These are phyloP conservation scores for Linurgus olivaceus DNA, from an alignment of 2,797 vertebrate genomes.

Conservation along the genomic window DNA sequence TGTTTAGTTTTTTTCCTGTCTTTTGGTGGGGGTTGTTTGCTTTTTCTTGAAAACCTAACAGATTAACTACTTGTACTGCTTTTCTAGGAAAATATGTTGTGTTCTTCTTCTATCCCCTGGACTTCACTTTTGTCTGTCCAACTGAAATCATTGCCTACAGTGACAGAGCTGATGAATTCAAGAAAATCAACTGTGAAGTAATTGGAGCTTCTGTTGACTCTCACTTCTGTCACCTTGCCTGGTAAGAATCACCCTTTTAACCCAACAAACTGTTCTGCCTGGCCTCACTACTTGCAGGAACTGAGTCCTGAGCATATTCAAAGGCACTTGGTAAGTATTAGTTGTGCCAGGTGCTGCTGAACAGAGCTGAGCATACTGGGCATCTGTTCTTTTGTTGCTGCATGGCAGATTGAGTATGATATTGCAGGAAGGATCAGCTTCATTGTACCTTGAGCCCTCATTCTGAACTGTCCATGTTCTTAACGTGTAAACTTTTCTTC, in stretches of 20 bases:
- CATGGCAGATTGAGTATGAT: neutral
- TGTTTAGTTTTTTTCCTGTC: neutral
- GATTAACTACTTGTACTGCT: neutral
- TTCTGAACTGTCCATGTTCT: neutral
- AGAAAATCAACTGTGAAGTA: slow-evolving; percentile 91
- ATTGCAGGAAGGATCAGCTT: neutral
- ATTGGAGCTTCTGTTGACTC: slow-evolving; percentile 96
- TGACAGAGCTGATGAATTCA: slow-evolving; percentile 90
- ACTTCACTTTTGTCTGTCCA: slow-evolving; percentile 98
- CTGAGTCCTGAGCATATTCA: neutral
- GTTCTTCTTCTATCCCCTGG: slow-evolving; percentile 97
- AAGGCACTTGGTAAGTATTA: neutral
- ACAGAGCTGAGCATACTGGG: neutral
- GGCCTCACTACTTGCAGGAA: neutral
- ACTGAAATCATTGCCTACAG: slow-evolving; percentile 98
- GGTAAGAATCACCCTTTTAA: slow-evolving; percentile 75
- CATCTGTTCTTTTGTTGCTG: neutral
- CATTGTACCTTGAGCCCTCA: neutral
- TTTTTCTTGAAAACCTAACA: neutral
- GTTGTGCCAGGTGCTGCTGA: neutral
- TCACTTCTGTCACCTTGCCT: slow-evolving; percentile 94
- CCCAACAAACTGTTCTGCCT: neutral
- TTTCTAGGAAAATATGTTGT: slow-evolving; percentile 92
- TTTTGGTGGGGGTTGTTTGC: neutral
- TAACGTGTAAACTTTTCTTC: neutral